Base-by-base conservation (phyloP, 2,888 invertebrate species). In the Drosophila rellima region DNA sequence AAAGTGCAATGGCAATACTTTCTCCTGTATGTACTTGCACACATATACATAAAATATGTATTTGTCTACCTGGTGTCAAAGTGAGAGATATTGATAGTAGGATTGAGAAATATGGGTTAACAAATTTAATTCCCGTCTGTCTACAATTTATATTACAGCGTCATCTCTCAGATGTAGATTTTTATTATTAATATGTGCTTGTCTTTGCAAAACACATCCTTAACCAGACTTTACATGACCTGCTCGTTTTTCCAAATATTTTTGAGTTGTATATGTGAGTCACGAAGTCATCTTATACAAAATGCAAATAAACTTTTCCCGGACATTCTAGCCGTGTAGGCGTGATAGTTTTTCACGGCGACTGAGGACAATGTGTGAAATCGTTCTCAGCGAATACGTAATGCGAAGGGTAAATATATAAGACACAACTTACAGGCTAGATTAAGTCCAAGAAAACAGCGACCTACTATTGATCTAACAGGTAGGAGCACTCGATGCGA, bases 201-300 rank as follows among this genome's bases (percentile, higher is more conserved):
- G 70, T 68, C 64, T 82, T 66, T 70, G 78, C 78, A 78, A 55
- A 80, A 74, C 59, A 63, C 50, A 45, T 3, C 54, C 35, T 47
- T 45, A 29, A 20, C n/a, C 23, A 29, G 37, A 39, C 23, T 55
- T 29, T 29, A 23, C 15, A 15, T 23, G 7, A 13, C n/a, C 40
- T 20, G 26, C 31, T 23, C 10, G 17, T 17, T 35, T 45, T 39
- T 13, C 26, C 18, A 42, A 44, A 52, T 39, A 13, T 29, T 29
- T 8, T 20, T 26, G 29, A 17, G 48, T 74, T 73, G 52, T 48
- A 50, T 57, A 86, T 82, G 86, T 80, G 71, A 68, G 77, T 82
- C 82, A 82, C 83, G 86, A 82, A 70, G 66, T 64, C 60, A 66
- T 69, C 70, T 82, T 80, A 74, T 82, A 76, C 69, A 57, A 82